Evolutionary conservation across 2,888 invertebrate genomes (phyloP).

Genomic region (Isotomurus palustris): DNA sequence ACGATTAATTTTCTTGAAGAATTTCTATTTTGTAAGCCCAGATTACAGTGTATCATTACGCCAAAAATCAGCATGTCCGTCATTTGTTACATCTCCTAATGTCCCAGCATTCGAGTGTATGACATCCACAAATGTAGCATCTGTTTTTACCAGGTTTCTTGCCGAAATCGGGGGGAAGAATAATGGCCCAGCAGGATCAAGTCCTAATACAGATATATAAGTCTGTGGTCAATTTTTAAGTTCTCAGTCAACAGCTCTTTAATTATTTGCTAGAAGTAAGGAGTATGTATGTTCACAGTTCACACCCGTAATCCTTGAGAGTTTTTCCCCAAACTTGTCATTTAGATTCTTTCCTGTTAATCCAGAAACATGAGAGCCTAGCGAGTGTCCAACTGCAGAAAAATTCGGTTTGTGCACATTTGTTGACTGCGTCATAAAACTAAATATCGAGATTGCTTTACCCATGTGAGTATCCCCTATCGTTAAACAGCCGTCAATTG

Average conservation of each 20-base stretch:
- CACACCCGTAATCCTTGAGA: conserved; percentile 13
- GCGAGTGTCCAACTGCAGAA: background rate
- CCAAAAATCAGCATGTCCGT: conserved; percentile 23
- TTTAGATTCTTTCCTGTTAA: conserved; percentile 3
- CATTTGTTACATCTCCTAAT: conserved; percentile 5
- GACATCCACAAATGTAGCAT: conserved; percentile 16
- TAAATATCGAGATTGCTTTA: no score
- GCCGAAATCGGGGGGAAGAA: conserved; percentile 3
- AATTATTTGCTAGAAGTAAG: no score
- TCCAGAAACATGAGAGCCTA: conserved; percentile 14
- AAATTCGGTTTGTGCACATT: background rate
- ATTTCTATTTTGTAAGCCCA: background rate
- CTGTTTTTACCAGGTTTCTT: conserved; percentile 1
- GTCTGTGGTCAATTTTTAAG: no score
- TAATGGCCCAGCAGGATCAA: conserved; percentile 12
- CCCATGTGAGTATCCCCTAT: conserved; percentile 5
- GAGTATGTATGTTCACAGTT: background rate
- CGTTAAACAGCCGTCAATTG: background rate
- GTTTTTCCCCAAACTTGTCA: background rate
- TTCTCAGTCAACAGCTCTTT: no score
- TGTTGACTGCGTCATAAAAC: no score
- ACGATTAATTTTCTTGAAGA: background rate
- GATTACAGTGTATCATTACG: no score
- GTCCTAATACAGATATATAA: background rate
- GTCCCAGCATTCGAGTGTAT: conserved; percentile 16